These are phyloP conservation scores for Oligia latruncula DNA, from an alignment of 2,888 invertebrate species.

Conservation along the genomic window DNA sequence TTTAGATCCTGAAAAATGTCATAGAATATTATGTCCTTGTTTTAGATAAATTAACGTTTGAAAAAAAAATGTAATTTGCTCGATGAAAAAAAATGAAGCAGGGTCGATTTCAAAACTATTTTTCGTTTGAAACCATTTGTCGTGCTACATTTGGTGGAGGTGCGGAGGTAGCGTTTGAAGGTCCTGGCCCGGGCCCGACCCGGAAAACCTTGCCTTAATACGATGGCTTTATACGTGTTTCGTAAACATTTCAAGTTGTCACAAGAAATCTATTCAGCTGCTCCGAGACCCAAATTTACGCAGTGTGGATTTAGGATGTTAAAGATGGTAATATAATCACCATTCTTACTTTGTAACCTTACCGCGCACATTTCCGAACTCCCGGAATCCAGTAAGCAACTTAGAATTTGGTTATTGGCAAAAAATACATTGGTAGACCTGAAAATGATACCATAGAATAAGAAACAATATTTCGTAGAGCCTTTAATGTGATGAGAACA, in stretches of 20 bases:
- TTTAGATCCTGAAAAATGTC: no score
- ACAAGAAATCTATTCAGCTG: neutral
- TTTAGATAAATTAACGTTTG: no score
- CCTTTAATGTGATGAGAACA: no score
- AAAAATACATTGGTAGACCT: neutral
- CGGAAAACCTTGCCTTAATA: neutral
- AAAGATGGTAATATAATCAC: neutral
- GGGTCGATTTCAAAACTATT: no score
- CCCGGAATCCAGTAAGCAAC: neutral
- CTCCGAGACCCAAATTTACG: neutral
- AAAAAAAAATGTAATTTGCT: no score
- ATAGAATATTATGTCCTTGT: no score
- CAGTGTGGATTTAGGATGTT: neutral
- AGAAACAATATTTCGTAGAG: neutral
- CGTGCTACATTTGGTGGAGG: no score
- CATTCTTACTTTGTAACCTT: neutral
- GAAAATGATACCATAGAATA: neutral
- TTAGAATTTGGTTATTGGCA: neutral
- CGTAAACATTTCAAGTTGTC: neutral
- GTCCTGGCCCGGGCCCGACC: no score
- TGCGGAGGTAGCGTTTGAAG: no score
- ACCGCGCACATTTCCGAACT: neutral
- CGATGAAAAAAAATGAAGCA: no score
- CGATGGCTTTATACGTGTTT: constrained; percentile 12
- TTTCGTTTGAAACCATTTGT: no score